Evolutionary conservation across 2,797 vertebrate genomes (phyloP).

Genomic region (Cossypha niveicapilla): DNA sequence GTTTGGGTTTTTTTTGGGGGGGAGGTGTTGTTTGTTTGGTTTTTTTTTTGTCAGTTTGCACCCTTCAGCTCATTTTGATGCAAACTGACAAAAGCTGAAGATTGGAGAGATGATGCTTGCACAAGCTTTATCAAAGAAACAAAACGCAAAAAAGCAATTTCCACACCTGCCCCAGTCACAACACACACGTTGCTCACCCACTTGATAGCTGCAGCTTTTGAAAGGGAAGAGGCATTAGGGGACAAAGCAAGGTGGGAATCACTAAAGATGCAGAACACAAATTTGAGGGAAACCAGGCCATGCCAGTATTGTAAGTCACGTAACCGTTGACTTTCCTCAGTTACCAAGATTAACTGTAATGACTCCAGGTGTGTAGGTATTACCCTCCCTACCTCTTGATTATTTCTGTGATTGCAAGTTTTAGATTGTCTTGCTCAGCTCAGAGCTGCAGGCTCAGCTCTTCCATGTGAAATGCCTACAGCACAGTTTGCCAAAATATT

Average conservation of each 20-base stretch:
- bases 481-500: not conserved
- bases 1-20: too few species aligned
- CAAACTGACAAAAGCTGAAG: not conserved
- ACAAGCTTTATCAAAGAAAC: not conserved
- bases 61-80: not conserved
- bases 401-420: not conserved
- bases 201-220: not conserved
- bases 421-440: not conserved
- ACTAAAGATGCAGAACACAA: not conserved
- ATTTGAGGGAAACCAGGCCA: not conserved
- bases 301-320: not conserved
- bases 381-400: not conserved
- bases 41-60: not conserved
- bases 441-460: not conserved
- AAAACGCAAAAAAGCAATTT: not conserved
- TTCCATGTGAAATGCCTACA: not conserved
- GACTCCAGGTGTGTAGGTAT: not conserved
- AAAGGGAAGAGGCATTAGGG: not conserved
- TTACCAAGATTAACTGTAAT: not conserved
- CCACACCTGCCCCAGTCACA: not conserved
- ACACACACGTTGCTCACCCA: fast-evolving
- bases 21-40: too few species aligned
- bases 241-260: not conserved
- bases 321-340: not conserved
- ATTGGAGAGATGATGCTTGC: not conserved